Percentiles rank a stretch among this genome's conserved stretches.
These are phyloP conservation scores for Lasioglossum calceatum DNA, from an alignment of 2,888 invertebrate species.

Conservation along the genomic window DNA sequence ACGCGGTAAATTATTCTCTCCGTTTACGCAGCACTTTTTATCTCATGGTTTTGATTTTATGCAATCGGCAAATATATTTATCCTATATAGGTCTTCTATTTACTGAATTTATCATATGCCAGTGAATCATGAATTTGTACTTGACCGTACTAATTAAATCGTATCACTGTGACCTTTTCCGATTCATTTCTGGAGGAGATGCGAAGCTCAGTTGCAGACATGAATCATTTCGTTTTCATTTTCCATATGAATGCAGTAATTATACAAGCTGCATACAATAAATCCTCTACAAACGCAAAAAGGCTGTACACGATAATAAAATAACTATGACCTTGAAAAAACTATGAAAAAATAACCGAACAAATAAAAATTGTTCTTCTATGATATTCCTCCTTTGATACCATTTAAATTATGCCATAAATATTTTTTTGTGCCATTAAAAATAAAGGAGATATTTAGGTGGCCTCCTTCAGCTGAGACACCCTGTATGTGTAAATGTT, in stretches of 20 bases:
- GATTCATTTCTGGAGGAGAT: neutral
- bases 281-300: too few relatives aligned
- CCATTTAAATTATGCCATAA: too few relatives aligned
- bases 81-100: neutral
- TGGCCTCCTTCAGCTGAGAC: too few relatives aligned
- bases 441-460: too few relatives aligned
- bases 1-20: neutral
- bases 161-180: neutral
- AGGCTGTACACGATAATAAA: too few relatives aligned
- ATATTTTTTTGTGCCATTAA: too few relatives aligned
- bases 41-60: neutral
- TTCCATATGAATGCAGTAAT: neutral
- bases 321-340: too few relatives aligned
- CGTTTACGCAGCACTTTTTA: neutral
- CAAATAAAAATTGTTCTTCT: too few relatives aligned
- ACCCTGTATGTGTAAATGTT: too few relatives aligned
- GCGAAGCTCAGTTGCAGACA: neutral
- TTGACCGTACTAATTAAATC: neutral
- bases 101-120: neutral
- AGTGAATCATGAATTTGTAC: neutral
- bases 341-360: too few relatives aligned
- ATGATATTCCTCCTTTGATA: too few relatives aligned
- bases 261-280: too few relatives aligned
- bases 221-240: neutral
- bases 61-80: neutral